A percentile compares a stretch with the other conserved stretches of the same genome.
Evolutionary conservation across 2,888 invertebrate species (phyloP).

Genomic region (Leptogaster cylindrica): DNA sequence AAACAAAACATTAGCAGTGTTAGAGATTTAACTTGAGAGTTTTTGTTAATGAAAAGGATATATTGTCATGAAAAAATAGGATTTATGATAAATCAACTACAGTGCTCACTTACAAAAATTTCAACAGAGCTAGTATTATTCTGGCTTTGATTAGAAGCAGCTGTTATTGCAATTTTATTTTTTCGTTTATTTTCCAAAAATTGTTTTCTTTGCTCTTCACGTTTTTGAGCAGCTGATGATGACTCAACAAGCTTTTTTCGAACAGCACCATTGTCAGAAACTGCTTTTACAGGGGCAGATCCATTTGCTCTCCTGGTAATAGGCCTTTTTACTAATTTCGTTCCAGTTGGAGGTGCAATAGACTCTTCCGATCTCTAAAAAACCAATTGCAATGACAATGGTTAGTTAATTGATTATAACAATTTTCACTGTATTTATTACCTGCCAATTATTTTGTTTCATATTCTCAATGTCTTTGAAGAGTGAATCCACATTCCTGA

Average conservation of each 20-base stretch:
- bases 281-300: conserved; percentile 37
- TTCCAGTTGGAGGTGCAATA: conserved; percentile 47
- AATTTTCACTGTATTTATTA: conserved; percentile 49
- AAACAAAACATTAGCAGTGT: too few species aligned
- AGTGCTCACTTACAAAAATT: conserved; percentile 52
- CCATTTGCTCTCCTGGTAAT: conserved; percentile 50
- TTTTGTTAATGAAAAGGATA: conserved; percentile 12
- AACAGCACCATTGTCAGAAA: conserved; percentile 45
- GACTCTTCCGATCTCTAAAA: conserved; percentile 50
- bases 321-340: conserved; percentile 51
- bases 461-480: conserved; percentile 73
- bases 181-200: conserved; percentile 70
- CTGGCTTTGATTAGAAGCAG: conserved; percentile 33
- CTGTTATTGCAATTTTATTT: conserved; percentile 56
- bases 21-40: conserved; percentile 13
- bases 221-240: conserved; percentile 63
- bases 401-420: background rate
- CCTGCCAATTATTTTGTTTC: conserved; percentile 74
- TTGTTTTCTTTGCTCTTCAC: conserved; percentile 78
- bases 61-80: conserved; percentile 22
- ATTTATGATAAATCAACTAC: conserved; percentile 51
- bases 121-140: conserved; percentile 46
- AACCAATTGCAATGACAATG: too few species aligned
- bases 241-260: conserved; percentile 50
- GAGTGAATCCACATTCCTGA: conserved; percentile 81